phyloP scores from a whole-genome alignment of 2,113 vertebrate species.

The Bambusicola thoracicus region DNA sequence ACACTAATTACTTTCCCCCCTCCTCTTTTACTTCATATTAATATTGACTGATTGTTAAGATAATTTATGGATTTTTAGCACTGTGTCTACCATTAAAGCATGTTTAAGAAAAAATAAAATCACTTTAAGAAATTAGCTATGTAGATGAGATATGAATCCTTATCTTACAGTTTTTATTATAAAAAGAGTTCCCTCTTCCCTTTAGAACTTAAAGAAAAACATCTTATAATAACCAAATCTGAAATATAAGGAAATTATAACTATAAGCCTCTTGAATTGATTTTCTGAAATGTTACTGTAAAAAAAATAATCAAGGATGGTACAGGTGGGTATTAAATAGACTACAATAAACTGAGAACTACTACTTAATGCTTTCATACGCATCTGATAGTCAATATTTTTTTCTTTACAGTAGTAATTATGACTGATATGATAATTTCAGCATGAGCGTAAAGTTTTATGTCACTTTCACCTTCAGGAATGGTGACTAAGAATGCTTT shows the following conservation, averaged over 20 bases:
- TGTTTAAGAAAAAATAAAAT: not conserved
- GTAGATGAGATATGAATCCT: not conserved
- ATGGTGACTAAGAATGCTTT: not conserved
- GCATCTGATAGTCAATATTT: not conserved
- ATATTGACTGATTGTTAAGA: not conserved
- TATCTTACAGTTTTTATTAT: not conserved
- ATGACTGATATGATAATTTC: not conserved
- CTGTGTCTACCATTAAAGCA: not conserved
- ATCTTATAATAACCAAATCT: not conserved
- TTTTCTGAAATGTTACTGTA: not conserved
- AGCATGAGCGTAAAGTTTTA: not conserved
- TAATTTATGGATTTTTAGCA: not conserved
- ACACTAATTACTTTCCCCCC: not conserved
- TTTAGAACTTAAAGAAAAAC: not conserved
- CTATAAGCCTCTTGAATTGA: fast-evolving
- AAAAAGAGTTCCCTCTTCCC: fast-evolving
- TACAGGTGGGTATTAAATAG: not conserved
- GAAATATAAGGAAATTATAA: not conserved
- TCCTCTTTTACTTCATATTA: not conserved
- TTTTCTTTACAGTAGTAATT: not conserved
- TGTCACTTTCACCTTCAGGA: not conserved
- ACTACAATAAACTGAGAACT: not conserved
- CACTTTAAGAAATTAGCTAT: not conserved
- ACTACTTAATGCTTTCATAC: not conserved
- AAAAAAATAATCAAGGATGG: fast-evolving